These are phyloP conservation scores for Agonopterix subpropinquella DNA, from an alignment of 2,888 invertebrate genomes.

Conservation along the genomic window DNA sequence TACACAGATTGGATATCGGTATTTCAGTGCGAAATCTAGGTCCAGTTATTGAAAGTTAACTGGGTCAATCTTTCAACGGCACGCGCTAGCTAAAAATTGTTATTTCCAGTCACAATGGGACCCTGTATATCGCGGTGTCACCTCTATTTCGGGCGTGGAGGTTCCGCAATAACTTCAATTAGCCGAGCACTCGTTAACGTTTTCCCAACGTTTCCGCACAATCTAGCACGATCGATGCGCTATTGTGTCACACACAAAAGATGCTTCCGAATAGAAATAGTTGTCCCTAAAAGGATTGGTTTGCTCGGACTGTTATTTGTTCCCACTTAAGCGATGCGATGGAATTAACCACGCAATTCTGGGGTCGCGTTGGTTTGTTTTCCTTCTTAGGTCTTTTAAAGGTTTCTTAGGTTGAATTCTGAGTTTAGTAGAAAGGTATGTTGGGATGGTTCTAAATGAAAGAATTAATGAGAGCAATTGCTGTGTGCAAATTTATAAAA, in stretches of 20 bases:
- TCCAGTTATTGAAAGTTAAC: not conserved
- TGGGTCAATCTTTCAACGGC: not conserved
- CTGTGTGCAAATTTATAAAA: too few species aligned
- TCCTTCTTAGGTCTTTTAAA: conserved; percentile 1
- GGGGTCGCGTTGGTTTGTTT: conserved; percentile 2
- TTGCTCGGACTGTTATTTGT: conserved; percentile 51
- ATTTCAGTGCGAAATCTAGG: too few species aligned
- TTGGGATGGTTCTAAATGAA: too few species aligned
- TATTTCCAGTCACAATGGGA: conserved; percentile 6
- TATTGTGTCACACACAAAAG: conserved; percentile 65
- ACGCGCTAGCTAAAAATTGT: conserved; percentile 1
- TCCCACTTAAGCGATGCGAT: conserved; percentile 34
- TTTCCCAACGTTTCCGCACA: conserved; percentile 49
- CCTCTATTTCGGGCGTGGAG: conserved; percentile 6
- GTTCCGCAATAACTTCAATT: conserved; percentile 32
- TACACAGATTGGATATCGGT: too few species aligned
- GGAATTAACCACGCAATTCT: conserved; percentile 2
- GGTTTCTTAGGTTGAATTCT: not conserved
- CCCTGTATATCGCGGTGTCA: conserved; percentile 5
- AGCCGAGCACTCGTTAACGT: conserved; percentile 53
- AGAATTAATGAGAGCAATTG: too few species aligned
- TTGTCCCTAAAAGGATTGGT: conserved; percentile 52
- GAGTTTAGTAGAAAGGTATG: not conserved
- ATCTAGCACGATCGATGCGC: conserved; percentile 61
- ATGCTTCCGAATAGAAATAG: conserved; percentile 57